Evolutionary conservation across 2,888 invertebrate species (phyloP), one percentile per base, ranked within the genome.

Genomic region (Hypomecis atomaria): DNA sequence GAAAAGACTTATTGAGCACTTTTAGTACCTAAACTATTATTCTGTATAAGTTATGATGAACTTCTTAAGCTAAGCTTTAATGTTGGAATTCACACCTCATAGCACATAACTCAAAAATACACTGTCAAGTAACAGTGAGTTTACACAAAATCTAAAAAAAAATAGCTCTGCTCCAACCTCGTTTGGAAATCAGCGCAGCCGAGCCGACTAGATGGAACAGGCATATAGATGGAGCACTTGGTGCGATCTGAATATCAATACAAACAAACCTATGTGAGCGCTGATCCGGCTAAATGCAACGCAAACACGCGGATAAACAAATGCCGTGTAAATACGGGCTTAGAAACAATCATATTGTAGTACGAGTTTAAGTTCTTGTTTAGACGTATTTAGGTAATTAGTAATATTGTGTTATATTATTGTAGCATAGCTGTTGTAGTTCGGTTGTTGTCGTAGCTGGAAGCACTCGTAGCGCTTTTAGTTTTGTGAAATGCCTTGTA

Each of bases 221-320:
- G 6, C 11, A 13, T 65, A 57, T 65, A 60, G 60, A 37, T 13
- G n/a, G 23, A 44, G 60, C 65, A 47, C 65, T 65, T 60, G 56
- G 8, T 44, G 49, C 65, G 47, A 38, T 38, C 63, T 65, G 59
- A 42, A 64, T 64, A 59, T 64, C 64, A 59, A 60, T 60, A 10
- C 65, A 60, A 60, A 60, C 65, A 65, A 47, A 52, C 33, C 49
- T 44, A 34, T 55, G 40, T 54, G 43, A 49, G 58, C 55, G 23
- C 50, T 55, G 59, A 40, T 9, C 59, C 59, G 47, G 64, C 55
- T 59, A 59, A 59, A 49, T 64, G 59, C 44, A 49, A 38, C 13
- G 57, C 60, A 65, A 52, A 57, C 56, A 64, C 11, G 10, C 55
- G 9, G 9, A 52, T 59, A 45, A 52, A 59, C 60, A 55, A 8